Base-by-base conservation (phyloP, 1,140 invertebrate genomes). In the Drosophila carrolli region DNA sequence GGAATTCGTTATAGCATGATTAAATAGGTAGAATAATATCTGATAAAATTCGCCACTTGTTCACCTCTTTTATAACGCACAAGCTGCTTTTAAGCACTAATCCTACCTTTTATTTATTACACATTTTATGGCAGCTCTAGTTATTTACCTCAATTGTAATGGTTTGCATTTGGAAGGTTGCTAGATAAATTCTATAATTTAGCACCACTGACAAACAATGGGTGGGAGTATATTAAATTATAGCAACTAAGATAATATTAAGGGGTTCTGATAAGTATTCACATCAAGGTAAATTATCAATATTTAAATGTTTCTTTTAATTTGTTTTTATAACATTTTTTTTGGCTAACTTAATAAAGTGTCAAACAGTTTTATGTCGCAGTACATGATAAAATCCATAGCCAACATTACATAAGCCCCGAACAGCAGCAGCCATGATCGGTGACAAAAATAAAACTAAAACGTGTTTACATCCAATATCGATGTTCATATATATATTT, bases 401-500 rank as follows among this genome's bases (percentile, higher is more conserved):
- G 43, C 4, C 13, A 29, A n/a, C 27, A 47, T 70, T 71, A 37
- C 51, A 70, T 71, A 70, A 70, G 50, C 63, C 29, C 13, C 16
- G 40, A 68, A 46, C 16, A 23, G 48, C 47, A 48, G 32, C 47
- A 14, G 4, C 65, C 46, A 44, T 43, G 35, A 68, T 43, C 38
- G 32, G 37, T 29, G 47, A 37, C 48, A 29, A 41, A 35, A 66
- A 70, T 38, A 32, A 55, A 29, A 35, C 13, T n/a, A 40, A 70
- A 70, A 70, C 66, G 67, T 55, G 66, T 70, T 70, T 70, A 55
- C 66, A 67, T 67, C 63, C 37, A 53, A 44, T 70, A 55, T 55
- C 43, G 14, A 43, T 32, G 5, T 32, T 32, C 8, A 51, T 51
- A 40, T 67, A 63, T 65, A 14, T 51, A 32, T 16, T 16, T 13